A percentile compares a stretch with the other conserved stretches of the same genome.
Evolutionary conservation across 2,113 vertebrate genomes (phyloP).

Genomic region (Callipepla squamata): DNA sequence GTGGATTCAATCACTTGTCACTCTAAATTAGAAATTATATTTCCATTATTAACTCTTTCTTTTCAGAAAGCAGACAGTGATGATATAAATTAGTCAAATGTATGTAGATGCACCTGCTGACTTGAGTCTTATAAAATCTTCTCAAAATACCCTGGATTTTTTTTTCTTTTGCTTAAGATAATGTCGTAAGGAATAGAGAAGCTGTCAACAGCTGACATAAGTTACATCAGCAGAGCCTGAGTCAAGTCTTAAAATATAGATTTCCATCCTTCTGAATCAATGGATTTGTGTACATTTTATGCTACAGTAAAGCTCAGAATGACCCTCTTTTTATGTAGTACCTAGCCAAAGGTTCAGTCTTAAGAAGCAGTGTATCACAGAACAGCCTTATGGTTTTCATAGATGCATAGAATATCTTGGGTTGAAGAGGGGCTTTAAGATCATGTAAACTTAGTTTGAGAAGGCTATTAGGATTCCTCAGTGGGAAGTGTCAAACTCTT

Average conservation of each 20-base stretch:
- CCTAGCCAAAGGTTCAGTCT: neutral
- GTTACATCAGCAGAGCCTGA: neutral
- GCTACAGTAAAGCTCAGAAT: neutral
- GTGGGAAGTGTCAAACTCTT: neutral
- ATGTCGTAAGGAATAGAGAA: neutral
- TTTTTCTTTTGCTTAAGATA: neutral
- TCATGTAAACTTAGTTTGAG: neutral
- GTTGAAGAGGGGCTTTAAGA: neutral
- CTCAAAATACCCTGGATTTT: neutral
- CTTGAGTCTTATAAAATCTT: neutral
- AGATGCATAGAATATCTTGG: neutral
- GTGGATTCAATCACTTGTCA: neutral
- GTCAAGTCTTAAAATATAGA: neutral
- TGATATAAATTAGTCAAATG: neutral
- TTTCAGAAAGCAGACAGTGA: neutral
- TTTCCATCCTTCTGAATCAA: neutral
- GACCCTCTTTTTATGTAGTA: neutral
- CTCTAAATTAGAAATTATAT: neutral
- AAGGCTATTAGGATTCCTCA: neutral
- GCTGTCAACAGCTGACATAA: neutral
- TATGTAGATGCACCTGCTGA: neutral
- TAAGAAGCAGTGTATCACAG: neutral
- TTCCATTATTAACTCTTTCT: neutral
- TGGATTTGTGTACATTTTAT: neutral
- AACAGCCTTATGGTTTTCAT: neutral